phyloP scores from a whole-genome alignment of 1,140 invertebrate species.

The Orchestia grillus region DNA sequence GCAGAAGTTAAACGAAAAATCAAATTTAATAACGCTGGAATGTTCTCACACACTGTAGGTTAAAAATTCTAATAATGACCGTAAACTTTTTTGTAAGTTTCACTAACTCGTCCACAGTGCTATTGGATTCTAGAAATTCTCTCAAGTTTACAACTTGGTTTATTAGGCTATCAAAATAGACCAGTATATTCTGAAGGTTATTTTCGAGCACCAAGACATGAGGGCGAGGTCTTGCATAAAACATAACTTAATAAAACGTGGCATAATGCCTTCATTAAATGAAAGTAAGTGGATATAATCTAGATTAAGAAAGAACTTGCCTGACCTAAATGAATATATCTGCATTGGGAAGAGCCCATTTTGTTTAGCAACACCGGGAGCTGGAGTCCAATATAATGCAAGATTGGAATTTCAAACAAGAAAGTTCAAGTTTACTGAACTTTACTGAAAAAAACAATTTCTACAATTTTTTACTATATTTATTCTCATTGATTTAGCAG shows the following conservation, averaged over 20 bases:
- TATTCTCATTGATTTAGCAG: not conserved
- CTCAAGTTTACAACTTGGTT: conserved; percentile 4
- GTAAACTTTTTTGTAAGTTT: not conserved
- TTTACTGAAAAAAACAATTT: not conserved
- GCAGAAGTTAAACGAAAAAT: not conserved
- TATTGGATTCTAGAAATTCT: conserved; percentile 10
- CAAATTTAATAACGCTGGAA: not conserved
- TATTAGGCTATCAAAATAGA: conserved; percentile 27
- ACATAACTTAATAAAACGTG: conserved; percentile 25
- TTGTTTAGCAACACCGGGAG: not conserved
- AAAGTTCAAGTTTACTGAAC: not conserved
- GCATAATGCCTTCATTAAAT: conserved; percentile 28
- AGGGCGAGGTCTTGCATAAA: conserved; percentile 37
- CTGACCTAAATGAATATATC: conserved; percentile 41
- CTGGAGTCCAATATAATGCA: not conserved
- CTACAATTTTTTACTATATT: not conserved
- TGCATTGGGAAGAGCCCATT: conserved; percentile 5
- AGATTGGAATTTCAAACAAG: not conserved
- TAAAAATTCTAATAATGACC: not conserved
- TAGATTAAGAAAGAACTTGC: conserved; percentile 17
- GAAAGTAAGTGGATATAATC: conserved; percentile 44
- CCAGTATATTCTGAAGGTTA: conserved; percentile 17
- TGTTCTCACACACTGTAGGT: not conserved
- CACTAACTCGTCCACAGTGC: not conserved
- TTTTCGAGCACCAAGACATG: not conserved